Base-by-base conservation (phyloP, 2,888 invertebrate genomes). In the Zhuqinia jingwanae region DNA sequence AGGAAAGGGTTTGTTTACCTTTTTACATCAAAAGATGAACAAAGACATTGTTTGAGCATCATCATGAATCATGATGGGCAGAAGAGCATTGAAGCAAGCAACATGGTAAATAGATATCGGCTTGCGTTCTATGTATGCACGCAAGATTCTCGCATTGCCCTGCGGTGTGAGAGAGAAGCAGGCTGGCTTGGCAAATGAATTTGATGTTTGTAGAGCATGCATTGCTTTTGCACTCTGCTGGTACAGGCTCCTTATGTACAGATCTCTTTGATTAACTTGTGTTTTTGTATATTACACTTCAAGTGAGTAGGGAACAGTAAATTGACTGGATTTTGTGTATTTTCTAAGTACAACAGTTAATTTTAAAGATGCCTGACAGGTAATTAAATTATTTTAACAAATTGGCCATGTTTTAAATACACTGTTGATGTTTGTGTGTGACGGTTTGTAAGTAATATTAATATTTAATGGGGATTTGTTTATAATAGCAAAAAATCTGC, bases 401-500 rank as follows among this genome's bases (percentile, higher is more conserved):
- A 63, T 1, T 30, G 30, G 25, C 27, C 30, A 8, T 6, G n/a
- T 30, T 56, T 56, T 17, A 1, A 50, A 56, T 17, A 50, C 22
- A 56, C 25, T 70, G 15, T 79, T 47, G 25, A 11, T n/a, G 27
- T 25, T 45, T 78, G 27, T 79, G 27, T 65, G 56, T 36, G 17
- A 27, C 27, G 53, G 20, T 73, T 13, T 53, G n/a, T 27, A 47
- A 20, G n/a, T n/a, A n/a, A n/a, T n/a, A n/a, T 22, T 45, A 13
- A 17, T 53, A 81, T 73, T 11, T 82, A 17, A n/a, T n/a, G n/a
- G n/a, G n/a, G n/a, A n/a, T n/a, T n/a, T 56, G 22, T 47, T 50
- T 15, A 68, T 88, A 85, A 6, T 75, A 90, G 90, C 36, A 90
- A 90, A 73, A 90, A 90, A 70, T 76, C 88, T 63, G 87, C 88